phyloP scores from a whole-genome alignment of 2,888 invertebrate genomes.

The Phrixothrix hirtus region DNA sequence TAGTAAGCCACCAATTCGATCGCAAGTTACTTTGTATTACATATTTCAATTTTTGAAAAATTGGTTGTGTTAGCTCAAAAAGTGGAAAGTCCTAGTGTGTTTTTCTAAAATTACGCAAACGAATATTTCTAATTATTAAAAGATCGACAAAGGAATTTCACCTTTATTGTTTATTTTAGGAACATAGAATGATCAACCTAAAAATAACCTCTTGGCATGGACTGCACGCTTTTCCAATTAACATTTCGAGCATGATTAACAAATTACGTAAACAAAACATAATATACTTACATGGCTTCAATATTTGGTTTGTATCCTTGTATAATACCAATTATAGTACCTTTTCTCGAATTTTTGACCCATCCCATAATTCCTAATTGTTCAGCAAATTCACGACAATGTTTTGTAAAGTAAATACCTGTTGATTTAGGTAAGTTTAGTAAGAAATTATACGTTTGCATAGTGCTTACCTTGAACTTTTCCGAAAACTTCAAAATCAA shows the following conservation, averaged over 20 bases:
- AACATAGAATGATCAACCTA: constrained; percentile 3
- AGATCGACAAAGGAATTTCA: not conserved
- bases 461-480: constrained; percentile 81
- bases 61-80: too few species aligned
- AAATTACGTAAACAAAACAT: not conserved
- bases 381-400: constrained; percentile 78
- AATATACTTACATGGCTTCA: constrained; percentile 69
- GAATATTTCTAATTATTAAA: too few species aligned
- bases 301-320: constrained; percentile 79
- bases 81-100: too few species aligned
- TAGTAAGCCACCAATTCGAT: too few species aligned
- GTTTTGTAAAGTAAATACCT: constrained; percentile 89
- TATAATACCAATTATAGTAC: constrained; percentile 87
- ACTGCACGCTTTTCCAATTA: too few species aligned
- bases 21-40: too few species aligned
- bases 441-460: constrained; percentile 8
- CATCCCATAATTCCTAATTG: constrained; percentile 80
- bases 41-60: too few species aligned
- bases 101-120: too few species aligned
- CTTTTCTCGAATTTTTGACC: constrained; percentile 88
- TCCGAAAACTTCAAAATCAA: constrained; percentile 89
- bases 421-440: too few species aligned
- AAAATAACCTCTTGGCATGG: constrained; percentile 9
- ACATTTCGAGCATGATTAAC: not conserved
- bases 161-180: constrained; percentile 1